Percentiles rank a stretch among this genome's conserved stretches.
These are phyloP conservation scores for Sturnus vulgaris DNA, from an alignment of 2,113 vertebrate species.

Conservation along the genomic window DNA sequence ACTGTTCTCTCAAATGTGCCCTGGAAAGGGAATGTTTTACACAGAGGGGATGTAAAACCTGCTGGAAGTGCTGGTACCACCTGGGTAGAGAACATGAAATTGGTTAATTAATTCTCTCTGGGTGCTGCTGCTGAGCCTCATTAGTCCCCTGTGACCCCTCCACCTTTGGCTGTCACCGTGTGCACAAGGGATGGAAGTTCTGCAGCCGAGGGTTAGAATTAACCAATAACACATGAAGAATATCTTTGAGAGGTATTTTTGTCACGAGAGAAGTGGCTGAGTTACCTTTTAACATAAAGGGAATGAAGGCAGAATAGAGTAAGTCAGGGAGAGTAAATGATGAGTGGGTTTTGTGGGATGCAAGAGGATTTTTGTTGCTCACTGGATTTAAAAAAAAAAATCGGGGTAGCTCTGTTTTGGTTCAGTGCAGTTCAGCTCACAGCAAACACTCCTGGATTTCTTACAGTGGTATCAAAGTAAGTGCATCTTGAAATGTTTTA, in stretches of 20 bases:
- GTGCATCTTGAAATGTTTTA: neutral
- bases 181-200: neutral
- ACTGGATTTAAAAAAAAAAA: neutral
- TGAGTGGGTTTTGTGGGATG: neutral
- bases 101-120: neutral
- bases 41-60: neutral
- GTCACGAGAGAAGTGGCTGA: neutral
- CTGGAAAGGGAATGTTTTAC: neutral
- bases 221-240: neutral
- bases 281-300: neutral
- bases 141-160: neutral
- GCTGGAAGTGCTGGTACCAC: fast-evolving
- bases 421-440: neutral
- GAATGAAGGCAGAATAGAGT: neutral
- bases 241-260: neutral
- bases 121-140: neutral
- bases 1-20: fast-evolving
- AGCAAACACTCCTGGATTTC: neutral
- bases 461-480: neutral
- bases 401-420: neutral
- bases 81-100: neutral
- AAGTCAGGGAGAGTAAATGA: neutral
- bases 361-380: neutral
- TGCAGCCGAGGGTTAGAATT: neutral
- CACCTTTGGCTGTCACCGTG: neutral